phyloP scores from a whole-genome alignment of 2,888 invertebrate species.

The Leptura quadrifasciata region DNA sequence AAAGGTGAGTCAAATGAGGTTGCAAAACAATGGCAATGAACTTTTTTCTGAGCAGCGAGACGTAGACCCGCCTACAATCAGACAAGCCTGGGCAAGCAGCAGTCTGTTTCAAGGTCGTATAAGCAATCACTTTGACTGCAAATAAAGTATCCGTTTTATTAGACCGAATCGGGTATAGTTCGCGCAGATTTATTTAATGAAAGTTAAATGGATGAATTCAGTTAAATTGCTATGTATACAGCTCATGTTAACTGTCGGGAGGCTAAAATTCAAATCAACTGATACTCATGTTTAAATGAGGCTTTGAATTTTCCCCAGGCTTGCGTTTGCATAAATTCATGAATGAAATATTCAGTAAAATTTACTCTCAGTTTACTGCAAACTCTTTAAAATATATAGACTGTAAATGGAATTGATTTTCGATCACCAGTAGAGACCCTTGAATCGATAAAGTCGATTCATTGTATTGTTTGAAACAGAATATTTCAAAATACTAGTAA shows the following conservation, averaged over 20 bases:
- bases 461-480: too few species aligned
- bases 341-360: not conserved
- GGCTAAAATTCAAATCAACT: constrained; percentile 3
- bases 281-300: constrained; percentile 4
- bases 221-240: constrained; percentile 7
- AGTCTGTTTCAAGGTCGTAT: constrained; percentile 34
- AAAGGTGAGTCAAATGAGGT: constrained; percentile 44
- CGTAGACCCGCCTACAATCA: constrained; percentile 41
- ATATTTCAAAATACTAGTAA: too few species aligned
- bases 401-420: not conserved
- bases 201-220: constrained; percentile 1
- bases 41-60: constrained; percentile 40
- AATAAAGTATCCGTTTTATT: constrained; percentile 24
- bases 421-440: not conserved
- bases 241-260: constrained; percentile 1
- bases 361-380: not conserved
- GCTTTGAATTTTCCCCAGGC: not conserved
- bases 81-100: constrained; percentile 42
- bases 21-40: constrained; percentile 45
- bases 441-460: too few species aligned
- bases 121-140: constrained; percentile 5
- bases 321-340: constrained; percentile 3
- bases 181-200: not conserved
- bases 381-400: not conserved
- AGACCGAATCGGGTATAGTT: constrained; percentile 17